Percentiles rank a stretch among this genome's conserved stretches.
phyloP scores from a whole-genome alignment of 2,888 invertebrate species.

The Melieria crassipennis region DNA sequence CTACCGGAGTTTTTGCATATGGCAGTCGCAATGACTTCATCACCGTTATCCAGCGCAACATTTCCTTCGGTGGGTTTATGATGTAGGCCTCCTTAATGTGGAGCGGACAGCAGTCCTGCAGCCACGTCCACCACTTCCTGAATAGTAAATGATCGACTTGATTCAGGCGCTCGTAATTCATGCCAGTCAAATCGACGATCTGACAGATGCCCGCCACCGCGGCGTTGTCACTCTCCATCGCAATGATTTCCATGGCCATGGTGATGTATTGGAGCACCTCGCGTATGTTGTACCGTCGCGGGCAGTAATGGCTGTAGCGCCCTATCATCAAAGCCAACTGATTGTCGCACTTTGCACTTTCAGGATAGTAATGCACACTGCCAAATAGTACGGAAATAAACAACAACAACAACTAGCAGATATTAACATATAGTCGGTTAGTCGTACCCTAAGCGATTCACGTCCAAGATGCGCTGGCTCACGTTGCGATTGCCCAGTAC shows the following conservation, averaged over 20 bases:
- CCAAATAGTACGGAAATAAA: neutral
- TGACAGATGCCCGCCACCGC: constrained; percentile 55
- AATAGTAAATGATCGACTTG: constrained; percentile 51
- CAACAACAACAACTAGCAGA: neutral
- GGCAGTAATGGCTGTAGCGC: constrained; percentile 55
- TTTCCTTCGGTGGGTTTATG: constrained; percentile 55
- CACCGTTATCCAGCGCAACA: constrained; percentile 49
- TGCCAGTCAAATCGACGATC: constrained; percentile 52
- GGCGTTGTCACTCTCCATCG: constrained; percentile 57
- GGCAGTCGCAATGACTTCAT: constrained; percentile 43
- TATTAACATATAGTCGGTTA: neutral
- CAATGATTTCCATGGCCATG: constrained; percentile 56
- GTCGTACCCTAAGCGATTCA: constrained; percentile 55
- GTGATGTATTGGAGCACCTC: constrained; percentile 54
- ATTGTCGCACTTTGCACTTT: constrained; percentile 53
- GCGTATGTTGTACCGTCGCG: constrained; percentile 49
- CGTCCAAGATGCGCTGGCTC: constrained; percentile 50
- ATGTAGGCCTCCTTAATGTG: constrained; percentile 51
- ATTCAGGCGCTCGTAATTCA: constrained; percentile 49
- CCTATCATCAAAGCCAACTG: constrained; percentile 53
- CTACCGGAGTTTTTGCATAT: too few species aligned
- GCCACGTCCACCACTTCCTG: constrained; percentile 54
- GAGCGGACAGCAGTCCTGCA: constrained; percentile 53
- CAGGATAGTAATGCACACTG: constrained; percentile 52
- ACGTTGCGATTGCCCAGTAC: constrained; percentile 52